Evolutionary conservation across 2,113 vertebrate genomes (phyloP), one percentile per base, ranked within the genome.

Genomic region (Oplegnathus fasciatus): DNA sequence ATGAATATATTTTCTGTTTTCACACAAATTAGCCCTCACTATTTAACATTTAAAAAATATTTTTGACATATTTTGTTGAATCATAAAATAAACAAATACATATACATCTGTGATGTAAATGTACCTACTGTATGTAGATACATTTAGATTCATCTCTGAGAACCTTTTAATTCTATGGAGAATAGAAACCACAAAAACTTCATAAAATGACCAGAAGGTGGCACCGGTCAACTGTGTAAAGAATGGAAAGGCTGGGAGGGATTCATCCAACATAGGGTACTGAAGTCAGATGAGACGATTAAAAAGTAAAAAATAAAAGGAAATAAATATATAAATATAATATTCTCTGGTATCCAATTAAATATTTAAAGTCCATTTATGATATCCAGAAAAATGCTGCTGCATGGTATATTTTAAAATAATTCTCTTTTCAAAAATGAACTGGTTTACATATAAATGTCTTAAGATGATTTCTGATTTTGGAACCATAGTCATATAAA

Each of bases 201-300:
- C 40, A 67, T 26, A 46, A 52, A 46, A 58, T 54, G 37, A 78
- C 74, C 90, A 89, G 15, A 24, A 75, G 88, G 66, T 77, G 89
- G 89, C 88, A 28, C 40, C 26, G 6, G 86, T n/a, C 0, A 48
- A 40, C 87, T 52, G 24, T 46, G 6, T 30, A 66, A 26, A 24
- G 57, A n/a, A 71, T 50, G 26, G 61, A 46, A 67, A 52, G 15
- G 42, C 66, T 61, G 65, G 2, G 52, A 40, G 30, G 40, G 24
- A 26, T 46, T 8, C 9, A n/a, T 30, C 2, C 28, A 40, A 37
- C 30, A 61, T 5, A 26, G 1, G 13, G 24, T 26, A 26, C 7
- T 50, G 34, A 58, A 73, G 46, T 17, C 18, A 61, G 18, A 58
- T 40, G 3, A 73, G n/a, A 42, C 4, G 9, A 32, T 14, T 32